Percentiles rank a stretch among this genome's conserved stretches.
Evolutionary conservation across 2,113 vertebrate species (phyloP).

Genomic region (Gnathonemus echidnorhynchus): DNA sequence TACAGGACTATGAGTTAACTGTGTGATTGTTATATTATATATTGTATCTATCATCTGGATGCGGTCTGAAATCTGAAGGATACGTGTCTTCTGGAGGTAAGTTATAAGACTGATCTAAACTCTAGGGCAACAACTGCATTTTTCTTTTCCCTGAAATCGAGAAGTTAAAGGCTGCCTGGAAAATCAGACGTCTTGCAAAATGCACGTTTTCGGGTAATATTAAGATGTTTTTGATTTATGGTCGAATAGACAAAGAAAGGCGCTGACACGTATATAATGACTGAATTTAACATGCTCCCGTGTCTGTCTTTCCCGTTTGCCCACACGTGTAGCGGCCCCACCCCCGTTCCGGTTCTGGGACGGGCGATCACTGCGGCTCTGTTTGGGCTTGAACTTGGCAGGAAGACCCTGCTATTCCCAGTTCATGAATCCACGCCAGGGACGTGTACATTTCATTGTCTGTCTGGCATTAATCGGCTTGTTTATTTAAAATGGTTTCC

Average conservation of each 20-base stretch:
- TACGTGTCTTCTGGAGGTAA: background rate
- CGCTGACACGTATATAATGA: background rate
- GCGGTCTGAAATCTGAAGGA: background rate
- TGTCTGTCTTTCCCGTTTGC: background rate
- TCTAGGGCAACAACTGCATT: background rate
- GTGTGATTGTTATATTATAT: background rate
- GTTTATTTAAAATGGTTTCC: background rate
- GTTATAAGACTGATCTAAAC: background rate
- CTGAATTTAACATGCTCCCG: background rate
- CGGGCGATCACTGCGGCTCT: background rate
- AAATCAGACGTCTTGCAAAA: background rate
- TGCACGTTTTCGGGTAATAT: background rate
- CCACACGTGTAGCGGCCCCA: background rate
- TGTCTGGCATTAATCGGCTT: background rate
- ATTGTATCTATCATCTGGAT: background rate
- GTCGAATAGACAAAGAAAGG: background rate
- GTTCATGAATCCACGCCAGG: background rate
- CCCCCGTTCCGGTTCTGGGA: background rate
- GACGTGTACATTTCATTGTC: background rate
- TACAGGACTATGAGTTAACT: background rate
- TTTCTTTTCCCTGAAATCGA: too few relatives aligned
- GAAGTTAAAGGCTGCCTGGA: background rate
- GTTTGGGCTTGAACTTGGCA: background rate
- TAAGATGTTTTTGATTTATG: background rate
- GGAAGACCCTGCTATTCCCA: background rate